These are phyloP conservation scores for Urocyon cinereoargenteus DNA, from an alignment of 2,797 vertebrate species.

Conservation along the genomic window DNA sequence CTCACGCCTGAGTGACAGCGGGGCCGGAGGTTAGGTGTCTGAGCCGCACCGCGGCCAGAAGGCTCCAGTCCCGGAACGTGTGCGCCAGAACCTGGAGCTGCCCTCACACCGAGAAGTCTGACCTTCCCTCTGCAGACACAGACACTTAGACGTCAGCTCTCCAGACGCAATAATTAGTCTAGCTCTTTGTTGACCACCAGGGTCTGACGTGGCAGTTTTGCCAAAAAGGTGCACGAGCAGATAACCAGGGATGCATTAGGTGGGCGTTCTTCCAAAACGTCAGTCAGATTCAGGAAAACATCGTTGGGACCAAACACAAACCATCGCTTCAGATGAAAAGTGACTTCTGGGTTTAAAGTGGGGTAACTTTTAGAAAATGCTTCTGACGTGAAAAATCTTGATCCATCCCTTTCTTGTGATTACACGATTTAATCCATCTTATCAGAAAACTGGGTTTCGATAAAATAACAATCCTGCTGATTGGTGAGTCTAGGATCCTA, in stretches of 20 bases:
- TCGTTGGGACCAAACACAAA: background rate
- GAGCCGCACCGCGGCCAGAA: background rate
- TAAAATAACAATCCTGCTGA: background rate
- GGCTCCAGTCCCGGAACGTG: fast-evolving
- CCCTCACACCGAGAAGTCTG: too few species aligned
- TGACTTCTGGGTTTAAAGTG: background rate
- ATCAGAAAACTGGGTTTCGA: background rate
- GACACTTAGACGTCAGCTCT: background rate
- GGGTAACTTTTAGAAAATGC: background rate
- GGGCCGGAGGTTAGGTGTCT: background rate
- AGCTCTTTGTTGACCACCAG: background rate
- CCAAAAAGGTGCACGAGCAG: background rate
- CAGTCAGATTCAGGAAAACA: background rate
- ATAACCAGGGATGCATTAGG: background rate
- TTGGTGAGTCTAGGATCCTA: background rate
- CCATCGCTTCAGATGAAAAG: background rate
- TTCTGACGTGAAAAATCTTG: background rate
- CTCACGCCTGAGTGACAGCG: background rate
- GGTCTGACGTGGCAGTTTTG: background rate
- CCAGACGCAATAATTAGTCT: background rate
- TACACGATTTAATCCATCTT: background rate
- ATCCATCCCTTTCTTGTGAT: background rate
- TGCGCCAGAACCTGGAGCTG: fast-evolving
- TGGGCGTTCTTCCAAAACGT: background rate
- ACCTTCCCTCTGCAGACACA: background rate